Base-by-base conservation (phyloP, 2,888 invertebrate genomes). In the Oligia fasciuncula region DNA sequence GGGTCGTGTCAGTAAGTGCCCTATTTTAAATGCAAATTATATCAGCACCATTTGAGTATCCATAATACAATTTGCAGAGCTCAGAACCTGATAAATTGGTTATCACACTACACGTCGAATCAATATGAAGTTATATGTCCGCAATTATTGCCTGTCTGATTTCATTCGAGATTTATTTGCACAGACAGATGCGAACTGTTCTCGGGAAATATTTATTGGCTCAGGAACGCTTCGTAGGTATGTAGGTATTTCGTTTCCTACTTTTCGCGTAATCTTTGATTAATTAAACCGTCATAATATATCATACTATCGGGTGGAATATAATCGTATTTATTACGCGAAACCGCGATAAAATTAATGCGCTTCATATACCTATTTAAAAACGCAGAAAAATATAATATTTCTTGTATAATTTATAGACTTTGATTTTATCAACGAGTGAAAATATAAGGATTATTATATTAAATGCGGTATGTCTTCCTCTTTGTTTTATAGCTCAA, bases 1-100 rank as follows among this genome's bases (percentile, higher is more conserved):
- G 60, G 14, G 23, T 71, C 66, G 57, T 69, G 40, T 65, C 54
- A 54, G 51, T 35, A 65, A 49, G 9, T 79, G 57, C 65, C 60
- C 63, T 68, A 65, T 84, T 86, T 75, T 73, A 60, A 60, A 86
- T 86, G 73, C 62, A 83, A 86, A 73, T 75, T 63, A 70, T 40
- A 79, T 79, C 51, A 66, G 46, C 40, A 23, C 51, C 57, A 73
- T 83, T 78, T 43, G 63, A 69, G 51, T 46, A 46, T 66, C 17
- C 62, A 46, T 78, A 51, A 75, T 75, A 63, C 46, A 63, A 66
- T 73, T 86, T 79, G 51, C 57, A 49, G 29, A 65, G 40, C 62
- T 62, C 46, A 13, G 46, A 69, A 63, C 35, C 17, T 43, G 60
- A 75, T 86, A 66, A 84, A 76, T 79, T 79, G 72, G 67, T 71